Conservation (phyloP, 2,797 vertebrate genomes). For the Sibirionetta formosa region DNA sequence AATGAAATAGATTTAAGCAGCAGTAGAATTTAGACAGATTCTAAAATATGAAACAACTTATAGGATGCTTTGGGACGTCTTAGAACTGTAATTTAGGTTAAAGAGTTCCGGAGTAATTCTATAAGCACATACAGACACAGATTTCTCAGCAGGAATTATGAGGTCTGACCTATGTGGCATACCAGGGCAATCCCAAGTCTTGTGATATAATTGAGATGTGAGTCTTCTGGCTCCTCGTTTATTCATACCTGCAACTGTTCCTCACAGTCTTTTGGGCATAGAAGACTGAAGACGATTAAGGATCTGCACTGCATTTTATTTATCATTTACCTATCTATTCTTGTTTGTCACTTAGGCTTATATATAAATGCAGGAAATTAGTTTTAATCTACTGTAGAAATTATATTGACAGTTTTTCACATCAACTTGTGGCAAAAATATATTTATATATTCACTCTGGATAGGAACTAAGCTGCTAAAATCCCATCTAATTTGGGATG, state of each 20-base stretch:
- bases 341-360: neutral
- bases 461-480: neutral
- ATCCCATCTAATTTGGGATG: neutral
- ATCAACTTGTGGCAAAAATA: neutral
- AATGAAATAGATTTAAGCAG: neutral
- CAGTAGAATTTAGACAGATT: neutral
- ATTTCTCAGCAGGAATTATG: neutral
- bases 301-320: neutral
- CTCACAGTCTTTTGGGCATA: neutral
- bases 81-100: neutral
- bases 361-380: neutral
- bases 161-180: neutral
- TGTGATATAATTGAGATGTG: neutral
- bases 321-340: neutral
- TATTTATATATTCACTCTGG: neutral
- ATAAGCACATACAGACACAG: neutral
- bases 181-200: neutral
- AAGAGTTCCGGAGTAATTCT: neutral
- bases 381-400: neutral
- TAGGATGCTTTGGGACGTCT: neutral
- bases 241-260: neutral
- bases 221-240: neutral
- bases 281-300: neutral
- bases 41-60: conserved; percentile 14
- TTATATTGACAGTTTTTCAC: neutral